A percentile compares a stretch with the other conserved stretches of the same genome.
phyloP scores from a whole-genome alignment of 2,797 vertebrate species.

The Delichon dasypus region DNA sequence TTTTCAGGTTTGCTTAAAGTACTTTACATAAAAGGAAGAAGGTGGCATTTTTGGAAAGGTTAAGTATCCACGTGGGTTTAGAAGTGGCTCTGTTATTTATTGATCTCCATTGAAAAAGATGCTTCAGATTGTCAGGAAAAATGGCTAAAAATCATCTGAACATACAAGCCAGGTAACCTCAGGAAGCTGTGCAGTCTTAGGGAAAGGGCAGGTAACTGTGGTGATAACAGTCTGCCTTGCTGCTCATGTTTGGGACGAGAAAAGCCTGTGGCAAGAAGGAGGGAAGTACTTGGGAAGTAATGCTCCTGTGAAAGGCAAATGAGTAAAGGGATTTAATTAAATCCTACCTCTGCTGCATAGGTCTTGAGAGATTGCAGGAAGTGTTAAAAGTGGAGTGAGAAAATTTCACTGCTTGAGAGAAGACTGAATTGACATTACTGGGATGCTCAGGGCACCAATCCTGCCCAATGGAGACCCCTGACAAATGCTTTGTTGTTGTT shows the following conservation, averaged over 20 bases:
- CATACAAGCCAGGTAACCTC: background rate
- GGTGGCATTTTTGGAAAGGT: background rate
- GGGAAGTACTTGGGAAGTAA: background rate
- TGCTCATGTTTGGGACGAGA: background rate
- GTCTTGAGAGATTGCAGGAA: background rate
- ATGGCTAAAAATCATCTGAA: background rate
- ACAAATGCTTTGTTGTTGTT: background rate
- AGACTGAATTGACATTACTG: background rate
- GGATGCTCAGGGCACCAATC: background rate
- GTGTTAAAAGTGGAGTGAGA: background rate
- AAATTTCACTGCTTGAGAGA: background rate
- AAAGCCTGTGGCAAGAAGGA: background rate
- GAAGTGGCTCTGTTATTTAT: background rate
- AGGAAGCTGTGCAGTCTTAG: background rate
- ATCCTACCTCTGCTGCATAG: background rate
- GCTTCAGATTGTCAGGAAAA: background rate
- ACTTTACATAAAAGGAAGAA: background rate
- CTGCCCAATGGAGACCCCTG: background rate
- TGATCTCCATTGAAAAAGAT: background rate
- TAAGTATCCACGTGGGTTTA: background rate
- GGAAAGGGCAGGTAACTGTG: background rate
- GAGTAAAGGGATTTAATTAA: background rate
- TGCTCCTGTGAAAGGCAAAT: background rate
- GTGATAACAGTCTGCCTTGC: background rate
- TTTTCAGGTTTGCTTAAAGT: background rate